These are phyloP conservation scores for Megalops cyprinoides DNA, from an alignment of 2,797 vertebrate species.

Conservation along the genomic window DNA sequence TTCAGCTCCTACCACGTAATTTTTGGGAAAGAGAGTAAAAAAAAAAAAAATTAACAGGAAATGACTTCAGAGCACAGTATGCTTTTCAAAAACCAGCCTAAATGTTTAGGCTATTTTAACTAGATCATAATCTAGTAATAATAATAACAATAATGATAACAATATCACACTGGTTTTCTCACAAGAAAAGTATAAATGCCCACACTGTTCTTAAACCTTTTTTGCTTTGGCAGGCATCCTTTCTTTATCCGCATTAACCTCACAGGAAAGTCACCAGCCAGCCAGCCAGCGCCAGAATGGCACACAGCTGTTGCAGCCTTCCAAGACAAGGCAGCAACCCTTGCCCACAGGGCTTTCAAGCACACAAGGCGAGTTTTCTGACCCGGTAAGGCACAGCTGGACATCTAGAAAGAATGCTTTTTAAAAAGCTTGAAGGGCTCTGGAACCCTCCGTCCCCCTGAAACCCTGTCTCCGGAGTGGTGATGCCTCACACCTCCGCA, in stretches of 20 bases:
- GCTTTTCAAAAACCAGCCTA: neutral
- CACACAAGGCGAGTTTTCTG: too few species aligned
- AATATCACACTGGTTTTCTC: neutral
- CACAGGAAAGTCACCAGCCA: neutral
- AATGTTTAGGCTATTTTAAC: neutral
- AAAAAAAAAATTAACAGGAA: conserved; percentile 16
- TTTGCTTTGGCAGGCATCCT: neutral
- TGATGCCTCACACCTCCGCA: neutral
- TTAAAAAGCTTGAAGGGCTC: too few species aligned
- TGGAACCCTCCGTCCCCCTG: too few species aligned
- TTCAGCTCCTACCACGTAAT: conserved; percentile 61
- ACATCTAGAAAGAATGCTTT: too few species aligned
- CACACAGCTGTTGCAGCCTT: neutral
- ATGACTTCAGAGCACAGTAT: neutral
- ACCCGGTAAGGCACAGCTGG: too few species aligned
- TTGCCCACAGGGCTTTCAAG: too few species aligned
- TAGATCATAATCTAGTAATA: neutral
- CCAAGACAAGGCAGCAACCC: too few species aligned
- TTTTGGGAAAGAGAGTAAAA: conserved; percentile 40
- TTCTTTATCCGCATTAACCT: neutral
- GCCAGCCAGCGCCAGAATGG: neutral
- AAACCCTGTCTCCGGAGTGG: too few species aligned
- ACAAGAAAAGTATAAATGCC: neutral
- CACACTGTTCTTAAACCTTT: neutral
- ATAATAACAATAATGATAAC: neutral